Evolutionary conservation across 1,140 invertebrate genomes (phyloP).

Genomic region (Paraescarpia echinospica): DNA sequence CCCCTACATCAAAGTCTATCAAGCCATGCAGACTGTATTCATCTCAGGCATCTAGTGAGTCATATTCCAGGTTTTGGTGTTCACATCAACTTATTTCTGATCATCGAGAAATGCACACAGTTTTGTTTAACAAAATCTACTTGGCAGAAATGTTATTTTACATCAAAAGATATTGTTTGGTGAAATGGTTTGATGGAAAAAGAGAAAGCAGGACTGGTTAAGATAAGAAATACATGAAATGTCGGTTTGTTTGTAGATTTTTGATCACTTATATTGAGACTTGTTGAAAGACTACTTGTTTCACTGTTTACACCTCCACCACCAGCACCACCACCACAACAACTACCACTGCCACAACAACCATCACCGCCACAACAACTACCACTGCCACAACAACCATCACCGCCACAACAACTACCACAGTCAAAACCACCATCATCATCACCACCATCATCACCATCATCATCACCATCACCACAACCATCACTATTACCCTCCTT

Average conservation of each 20-base stretch:
- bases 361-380: no score
- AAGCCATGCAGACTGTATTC: constrained; percentile 82
- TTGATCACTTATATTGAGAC: neutral
- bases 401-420: no score
- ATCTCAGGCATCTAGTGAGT: constrained; percentile 80
- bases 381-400: no score
- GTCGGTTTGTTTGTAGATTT: neutral
- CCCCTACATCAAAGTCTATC: constrained; percentile 76
- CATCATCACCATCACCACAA: no score
- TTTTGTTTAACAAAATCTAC: neutral
- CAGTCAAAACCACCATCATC: no score
- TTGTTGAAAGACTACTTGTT: neutral
- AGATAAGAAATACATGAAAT: neutral
- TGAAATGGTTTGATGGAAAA: neutral
- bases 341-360: no score
- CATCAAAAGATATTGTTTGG: neutral
- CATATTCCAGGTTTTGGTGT: constrained; percentile 28
- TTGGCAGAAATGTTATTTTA: neutral
- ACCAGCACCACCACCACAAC: no score
- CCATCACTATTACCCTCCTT: no score
- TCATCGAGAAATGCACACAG: neutral
- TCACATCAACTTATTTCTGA: neutral
- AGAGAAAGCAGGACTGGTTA: neutral
- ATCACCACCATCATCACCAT: no score
- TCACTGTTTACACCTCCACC: neutral